These are phyloP conservation scores for Chanos chanos DNA, from an alignment of 2,797 vertebrate genomes.

Conservation along the genomic window DNA sequence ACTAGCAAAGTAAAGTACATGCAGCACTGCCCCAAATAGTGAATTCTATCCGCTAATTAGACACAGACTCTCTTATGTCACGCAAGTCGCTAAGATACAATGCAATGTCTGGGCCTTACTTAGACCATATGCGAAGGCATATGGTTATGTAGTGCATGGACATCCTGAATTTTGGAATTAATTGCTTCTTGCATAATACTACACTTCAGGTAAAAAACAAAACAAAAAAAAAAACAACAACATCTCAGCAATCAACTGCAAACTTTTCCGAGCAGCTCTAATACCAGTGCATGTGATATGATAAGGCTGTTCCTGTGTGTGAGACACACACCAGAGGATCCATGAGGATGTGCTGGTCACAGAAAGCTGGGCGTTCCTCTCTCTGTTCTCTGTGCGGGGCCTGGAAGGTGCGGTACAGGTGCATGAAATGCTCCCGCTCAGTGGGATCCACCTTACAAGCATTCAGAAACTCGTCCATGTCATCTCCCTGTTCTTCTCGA, in stretches of 20 bases:
- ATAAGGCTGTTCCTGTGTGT: too few relatives aligned
- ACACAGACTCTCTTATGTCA: slow-evolving; percentile 6
- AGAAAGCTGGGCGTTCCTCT: slow-evolving; percentile 58
- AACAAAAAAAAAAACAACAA: not conserved
- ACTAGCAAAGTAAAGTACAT: not conserved
- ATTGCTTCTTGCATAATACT: slow-evolving; percentile 31
- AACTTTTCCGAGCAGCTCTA: not conserved
- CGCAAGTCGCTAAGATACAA: slow-evolving; percentile 11
- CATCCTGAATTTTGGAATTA: slow-evolving; percentile 25
- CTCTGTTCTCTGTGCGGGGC: slow-evolving; percentile 50
- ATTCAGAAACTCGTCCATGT: slow-evolving; percentile 53
- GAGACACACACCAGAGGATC: slow-evolving; percentile 63
- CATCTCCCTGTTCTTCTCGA: slow-evolving; percentile 52
- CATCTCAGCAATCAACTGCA: not conserved
- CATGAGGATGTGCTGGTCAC: slow-evolving; percentile 52
- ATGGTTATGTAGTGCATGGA: slow-evolving; percentile 17
- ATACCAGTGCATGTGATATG: not conserved
- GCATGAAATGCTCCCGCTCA: slow-evolving; percentile 49
- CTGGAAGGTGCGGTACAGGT: slow-evolving; percentile 58
- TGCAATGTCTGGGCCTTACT: slow-evolving; percentile 26
- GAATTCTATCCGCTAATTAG: slow-evolving; percentile 16
- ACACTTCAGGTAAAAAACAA: not conserved
- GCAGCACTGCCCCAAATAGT: slow-evolving; percentile 4
- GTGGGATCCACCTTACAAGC: slow-evolving; percentile 57
- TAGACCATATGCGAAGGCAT: slow-evolving; percentile 38